phyloP scores from a whole-genome alignment of 1,140 invertebrate genomes.

The Drosophila navojoa region DNA sequence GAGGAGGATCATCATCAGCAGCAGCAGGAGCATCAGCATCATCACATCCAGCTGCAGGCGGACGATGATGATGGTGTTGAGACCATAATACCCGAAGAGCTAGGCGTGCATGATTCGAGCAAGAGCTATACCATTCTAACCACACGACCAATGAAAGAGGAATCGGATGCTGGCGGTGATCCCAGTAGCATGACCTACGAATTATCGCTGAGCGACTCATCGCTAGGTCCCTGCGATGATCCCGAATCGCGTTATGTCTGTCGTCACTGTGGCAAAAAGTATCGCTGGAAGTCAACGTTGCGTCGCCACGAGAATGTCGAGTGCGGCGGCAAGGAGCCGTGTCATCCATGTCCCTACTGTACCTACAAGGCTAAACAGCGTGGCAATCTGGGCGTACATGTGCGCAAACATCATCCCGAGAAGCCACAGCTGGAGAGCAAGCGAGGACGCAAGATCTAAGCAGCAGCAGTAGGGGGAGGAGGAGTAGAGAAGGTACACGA shows the following conservation, averaged over 20 bases:
- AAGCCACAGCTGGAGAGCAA: constrained; percentile 81
- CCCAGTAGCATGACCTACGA: constrained; percentile 80
- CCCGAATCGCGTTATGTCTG: constrained; percentile 89
- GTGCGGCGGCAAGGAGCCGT: constrained; percentile 93
- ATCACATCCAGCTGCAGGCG: constrained; percentile 66
- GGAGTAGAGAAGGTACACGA: no score
- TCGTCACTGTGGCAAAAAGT: constrained; percentile 91
- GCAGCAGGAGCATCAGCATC: constrained; percentile 54
- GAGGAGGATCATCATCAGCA: constrained; percentile 58
- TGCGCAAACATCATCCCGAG: constrained; percentile 89
- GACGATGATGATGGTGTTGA: constrained; percentile 76
- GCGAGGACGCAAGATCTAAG: constrained; percentile 77
- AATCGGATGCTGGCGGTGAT: constrained; percentile 63
- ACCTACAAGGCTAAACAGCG: constrained; percentile 91
- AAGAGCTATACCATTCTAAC: constrained; percentile 83
- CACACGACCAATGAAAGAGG: constrained; percentile 77
- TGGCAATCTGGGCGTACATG: constrained; percentile 92
- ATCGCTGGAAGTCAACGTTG: constrained; percentile 92
- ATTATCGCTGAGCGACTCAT: constrained; percentile 81
- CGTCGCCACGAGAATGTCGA: constrained; percentile 92
- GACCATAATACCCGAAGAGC: constrained; percentile 70
- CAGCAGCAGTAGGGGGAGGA: neutral
- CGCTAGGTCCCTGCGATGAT: constrained; percentile 84
- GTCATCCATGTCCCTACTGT: constrained; percentile 92
- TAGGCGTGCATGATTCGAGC: constrained; percentile 72